phyloP scores from a whole-genome alignment of 2,113 vertebrate species.

The Elanus axillaris region DNA sequence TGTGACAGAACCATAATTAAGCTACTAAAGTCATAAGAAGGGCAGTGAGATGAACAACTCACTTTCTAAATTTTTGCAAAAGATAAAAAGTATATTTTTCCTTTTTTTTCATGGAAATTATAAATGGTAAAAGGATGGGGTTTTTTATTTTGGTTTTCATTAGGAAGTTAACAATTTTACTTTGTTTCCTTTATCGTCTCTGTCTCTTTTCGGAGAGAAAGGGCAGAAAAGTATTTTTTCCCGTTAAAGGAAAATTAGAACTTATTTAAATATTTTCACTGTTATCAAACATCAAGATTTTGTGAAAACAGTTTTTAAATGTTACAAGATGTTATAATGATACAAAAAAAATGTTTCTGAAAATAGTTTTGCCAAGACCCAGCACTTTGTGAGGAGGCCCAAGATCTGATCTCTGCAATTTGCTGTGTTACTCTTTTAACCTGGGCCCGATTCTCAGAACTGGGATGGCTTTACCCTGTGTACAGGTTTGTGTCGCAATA shows the following conservation, averaged over 20 bases:
- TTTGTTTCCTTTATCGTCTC: neutral
- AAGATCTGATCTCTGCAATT: neutral
- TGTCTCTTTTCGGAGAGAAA: neutral
- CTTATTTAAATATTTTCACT: neutral
- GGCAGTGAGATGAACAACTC: neutral
- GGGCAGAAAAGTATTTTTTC: neutral
- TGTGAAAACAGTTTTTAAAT: neutral
- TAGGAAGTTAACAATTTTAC: neutral
- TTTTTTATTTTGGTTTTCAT: neutral
- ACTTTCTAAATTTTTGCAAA: neutral
- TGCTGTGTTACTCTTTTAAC: neutral
- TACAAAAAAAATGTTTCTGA: neutral
- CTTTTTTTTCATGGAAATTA: neutral
- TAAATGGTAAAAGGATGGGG: neutral
- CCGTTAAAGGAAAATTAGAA: neutral
- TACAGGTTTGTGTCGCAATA: neutral
- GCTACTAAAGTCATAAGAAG: neutral
- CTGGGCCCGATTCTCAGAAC: neutral
- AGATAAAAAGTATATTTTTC: neutral
- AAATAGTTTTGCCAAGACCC: neutral
- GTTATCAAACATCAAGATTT: neutral
- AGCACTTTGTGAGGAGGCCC: neutral
- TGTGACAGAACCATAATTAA: neutral
- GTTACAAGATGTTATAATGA: neutral
- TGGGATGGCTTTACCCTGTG: neutral